These are phyloP conservation scores for Cetonia aurata DNA, from an alignment of 2,888 invertebrate genomes.

Conservation along the genomic window DNA sequence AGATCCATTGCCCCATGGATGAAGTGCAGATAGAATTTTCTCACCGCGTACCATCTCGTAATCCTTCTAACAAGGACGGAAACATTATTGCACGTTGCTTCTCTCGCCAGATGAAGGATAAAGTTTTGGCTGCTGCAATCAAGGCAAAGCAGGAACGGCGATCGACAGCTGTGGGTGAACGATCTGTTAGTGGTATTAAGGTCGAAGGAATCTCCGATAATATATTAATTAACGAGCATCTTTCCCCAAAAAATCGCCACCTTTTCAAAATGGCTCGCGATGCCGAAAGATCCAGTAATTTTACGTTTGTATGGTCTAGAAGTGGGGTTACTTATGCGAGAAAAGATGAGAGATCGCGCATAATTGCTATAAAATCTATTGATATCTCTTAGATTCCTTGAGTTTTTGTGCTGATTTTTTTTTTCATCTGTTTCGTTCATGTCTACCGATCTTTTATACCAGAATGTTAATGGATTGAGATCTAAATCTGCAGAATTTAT, in stretches of 20 bases:
- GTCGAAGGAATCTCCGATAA: constrained; percentile 9
- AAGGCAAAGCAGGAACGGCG: not conserved
- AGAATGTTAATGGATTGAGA: too few species aligned
- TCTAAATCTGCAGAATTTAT: too few species aligned
- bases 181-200: not conserved
- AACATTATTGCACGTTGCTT: not conserved
- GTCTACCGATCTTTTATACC: too few species aligned
- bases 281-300: not conserved
- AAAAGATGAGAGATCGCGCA: not conserved
- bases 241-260: constrained; percentile 1
- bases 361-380: too few species aligned
- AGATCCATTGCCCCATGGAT: not conserved
- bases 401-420: too few species aligned
- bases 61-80: constrained; percentile 3
- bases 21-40: not conserved
- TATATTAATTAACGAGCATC: constrained; percentile 2
- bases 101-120: not conserved
- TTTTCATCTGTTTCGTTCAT: too few species aligned
- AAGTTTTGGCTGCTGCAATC: not conserved
- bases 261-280: constrained; percentile 1
- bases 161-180: not conserved
- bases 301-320: not conserved
- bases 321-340: not conserved
- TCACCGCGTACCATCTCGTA: not conserved
- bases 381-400: too few species aligned